Evolutionary conservation across 2,888 invertebrate genomes (phyloP).

Genomic region (Harpagoxenus sublaevis): DNA sequence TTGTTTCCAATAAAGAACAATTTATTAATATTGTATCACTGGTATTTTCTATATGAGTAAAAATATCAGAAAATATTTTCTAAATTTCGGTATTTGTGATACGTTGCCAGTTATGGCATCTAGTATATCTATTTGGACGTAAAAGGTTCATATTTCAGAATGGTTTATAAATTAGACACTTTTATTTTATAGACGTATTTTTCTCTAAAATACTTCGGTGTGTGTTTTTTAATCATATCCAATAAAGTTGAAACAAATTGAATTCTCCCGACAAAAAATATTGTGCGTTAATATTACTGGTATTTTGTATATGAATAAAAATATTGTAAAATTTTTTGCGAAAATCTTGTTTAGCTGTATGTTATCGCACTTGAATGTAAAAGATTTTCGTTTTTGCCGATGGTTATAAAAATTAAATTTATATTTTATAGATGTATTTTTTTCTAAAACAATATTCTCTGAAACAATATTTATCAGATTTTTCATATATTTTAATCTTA

Average conservation of each 20-base stretch:
- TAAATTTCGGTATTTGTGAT: not conserved
- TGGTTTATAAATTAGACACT: constrained; percentile 5
- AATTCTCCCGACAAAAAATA: constrained; percentile 29
- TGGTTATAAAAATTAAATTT: constrained; percentile 34
- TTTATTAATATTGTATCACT: not conserved
- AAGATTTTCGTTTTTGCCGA: constrained; percentile 13
- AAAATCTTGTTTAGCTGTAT: constrained; percentile 9
- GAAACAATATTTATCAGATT: constrained; percentile 9
- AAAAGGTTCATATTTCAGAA: constrained; percentile 1
- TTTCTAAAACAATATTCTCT: constrained; percentile 11
- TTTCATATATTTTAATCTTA: not conserved
- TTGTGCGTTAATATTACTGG: constrained; percentile 1
- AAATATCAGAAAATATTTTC: constrained; percentile 32
- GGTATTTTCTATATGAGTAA: not conserved
- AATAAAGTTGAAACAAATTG: constrained; percentile 34
- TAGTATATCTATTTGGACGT: not conserved
- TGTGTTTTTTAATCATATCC: constrained; percentile 35
- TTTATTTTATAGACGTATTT: constrained; percentile 20
- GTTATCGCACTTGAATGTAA: constrained; percentile 23
- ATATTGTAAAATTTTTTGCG: constrained; percentile 20
- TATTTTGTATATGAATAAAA: constrained; percentile 31
- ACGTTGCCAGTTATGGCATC: not conserved
- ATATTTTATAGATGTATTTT: constrained; percentile 18
- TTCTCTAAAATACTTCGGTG: not conserved
- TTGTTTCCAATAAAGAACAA: not conserved